Evolutionary conservation across 2,888 invertebrate genomes (phyloP).

Genomic region (Ormyrus thymus): DNA sequence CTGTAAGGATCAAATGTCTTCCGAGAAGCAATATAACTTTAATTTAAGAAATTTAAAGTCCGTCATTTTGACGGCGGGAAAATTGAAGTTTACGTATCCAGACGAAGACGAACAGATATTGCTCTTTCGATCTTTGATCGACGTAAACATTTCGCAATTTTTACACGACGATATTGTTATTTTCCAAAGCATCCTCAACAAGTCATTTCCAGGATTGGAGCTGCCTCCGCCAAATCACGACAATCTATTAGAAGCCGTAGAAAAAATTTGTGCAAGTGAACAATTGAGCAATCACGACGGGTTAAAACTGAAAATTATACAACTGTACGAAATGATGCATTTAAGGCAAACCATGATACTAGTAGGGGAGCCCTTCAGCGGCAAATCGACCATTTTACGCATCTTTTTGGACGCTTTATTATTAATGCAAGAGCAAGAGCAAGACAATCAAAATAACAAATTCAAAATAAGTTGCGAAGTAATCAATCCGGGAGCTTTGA

Average conservation of each 20-base stretch:
- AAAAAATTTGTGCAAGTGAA: constrained; percentile 71
- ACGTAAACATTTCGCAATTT: constrained; percentile 79
- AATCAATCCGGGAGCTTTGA: constrained; percentile 79
- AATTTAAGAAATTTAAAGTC: constrained; percentile 79
- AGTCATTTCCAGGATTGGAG: constrained; percentile 77
- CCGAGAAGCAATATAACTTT: constrained; percentile 78
- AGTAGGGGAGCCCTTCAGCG: constrained; percentile 76
- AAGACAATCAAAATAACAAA: constrained; percentile 57
- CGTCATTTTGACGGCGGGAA: constrained; percentile 77
- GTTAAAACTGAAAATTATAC: constrained; percentile 78
- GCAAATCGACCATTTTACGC: constrained; percentile 77
- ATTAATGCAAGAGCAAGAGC: constrained; percentile 69
- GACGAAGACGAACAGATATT: constrained; percentile 77
- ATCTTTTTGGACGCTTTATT: constrained; percentile 76
- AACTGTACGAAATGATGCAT: constrained; percentile 79
- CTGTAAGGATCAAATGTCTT: constrained; percentile 77
- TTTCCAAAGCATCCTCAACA: constrained; percentile 76
- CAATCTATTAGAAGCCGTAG: constrained; percentile 74
- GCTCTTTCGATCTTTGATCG: constrained; percentile 78
- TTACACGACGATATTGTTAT: constrained; percentile 77
- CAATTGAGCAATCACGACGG: constrained; percentile 75
- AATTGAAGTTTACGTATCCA: constrained; percentile 77
- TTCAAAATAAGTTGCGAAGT: constrained; percentile 73
- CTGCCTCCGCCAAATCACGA: constrained; percentile 75
- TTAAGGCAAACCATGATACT: constrained; percentile 78